phyloP scores from a whole-genome alignment of 2,113 vertebrate genomes.

The Ictalurus furcatus region DNA sequence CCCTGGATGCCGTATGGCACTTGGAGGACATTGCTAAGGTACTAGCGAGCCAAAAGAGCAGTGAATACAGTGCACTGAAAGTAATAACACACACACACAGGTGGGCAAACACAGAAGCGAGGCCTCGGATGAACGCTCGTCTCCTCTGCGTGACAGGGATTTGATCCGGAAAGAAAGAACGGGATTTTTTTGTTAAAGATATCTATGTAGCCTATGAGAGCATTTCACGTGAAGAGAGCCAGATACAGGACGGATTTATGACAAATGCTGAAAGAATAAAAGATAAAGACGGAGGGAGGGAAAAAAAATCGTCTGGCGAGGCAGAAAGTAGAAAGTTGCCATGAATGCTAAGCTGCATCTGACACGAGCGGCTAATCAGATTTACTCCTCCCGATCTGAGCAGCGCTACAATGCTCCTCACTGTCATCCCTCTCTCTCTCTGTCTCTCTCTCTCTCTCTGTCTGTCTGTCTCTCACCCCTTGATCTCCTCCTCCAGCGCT shows the following conservation, averaged over 20 bases:
- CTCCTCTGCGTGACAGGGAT: constrained; percentile 17
- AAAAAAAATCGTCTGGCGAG: constrained; percentile 68
- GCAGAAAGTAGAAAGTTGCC: constrained; percentile 90
- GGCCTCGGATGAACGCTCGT: constrained; percentile 13
- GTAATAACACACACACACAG: constrained; percentile 28
- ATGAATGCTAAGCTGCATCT: constrained; percentile 96
- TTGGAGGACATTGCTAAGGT: constrained; percentile 37
- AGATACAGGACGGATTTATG: constrained; percentile 23
- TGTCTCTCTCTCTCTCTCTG: constrained; percentile 41
- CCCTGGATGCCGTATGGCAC: constrained; percentile 53
- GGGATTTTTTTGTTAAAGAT: not conserved
- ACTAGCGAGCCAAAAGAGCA: constrained; percentile 34
- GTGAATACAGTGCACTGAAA: constrained; percentile 60
- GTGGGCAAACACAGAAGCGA: constrained; percentile 49
- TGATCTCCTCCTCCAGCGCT: constrained; percentile 35
- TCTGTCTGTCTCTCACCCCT: constrained; percentile 26
- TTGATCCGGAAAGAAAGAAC: not conserved
- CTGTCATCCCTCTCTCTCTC: constrained; percentile 76
- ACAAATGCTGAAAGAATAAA: constrained; percentile 8
- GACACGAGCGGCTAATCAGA: constrained; percentile 99
- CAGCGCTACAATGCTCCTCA: constrained; percentile 93
- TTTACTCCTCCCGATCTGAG: constrained; percentile 93
- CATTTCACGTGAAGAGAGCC: not conserved
- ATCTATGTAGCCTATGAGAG: not conserved
- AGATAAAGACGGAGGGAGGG: not conserved